Percentiles rank a stretch among this genome's conserved stretches.
phyloP scores from a whole-genome alignment of 2,113 vertebrate genomes.

The Erpornis zantholeuca region DNA sequence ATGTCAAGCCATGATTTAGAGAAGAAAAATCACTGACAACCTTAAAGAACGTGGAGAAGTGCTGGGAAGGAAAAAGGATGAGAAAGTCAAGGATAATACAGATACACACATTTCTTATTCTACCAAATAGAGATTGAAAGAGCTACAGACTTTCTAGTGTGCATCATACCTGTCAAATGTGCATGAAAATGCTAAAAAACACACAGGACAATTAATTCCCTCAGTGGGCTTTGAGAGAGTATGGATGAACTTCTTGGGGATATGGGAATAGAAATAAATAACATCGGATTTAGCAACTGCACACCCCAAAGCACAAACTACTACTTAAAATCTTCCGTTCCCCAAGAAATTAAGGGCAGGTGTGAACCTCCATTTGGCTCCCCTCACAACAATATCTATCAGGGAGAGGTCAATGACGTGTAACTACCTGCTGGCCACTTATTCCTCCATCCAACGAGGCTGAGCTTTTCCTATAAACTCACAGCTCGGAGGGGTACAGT shows the following conservation, averaged over 20 bases:
- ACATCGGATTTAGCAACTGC: not conserved
- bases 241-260: not conserved
- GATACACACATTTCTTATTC: not conserved
- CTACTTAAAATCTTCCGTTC: not conserved
- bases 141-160: not conserved
- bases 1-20: not conserved
- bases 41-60: not conserved
- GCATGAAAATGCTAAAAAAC: not conserved
- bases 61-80: not conserved
- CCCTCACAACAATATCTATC: not conserved
- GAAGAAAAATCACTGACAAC: not conserved
- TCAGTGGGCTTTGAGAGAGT: not conserved
- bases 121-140: not conserved
- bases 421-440: constrained; percentile 51
- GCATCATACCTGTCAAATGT: not conserved
- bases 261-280: not conserved
- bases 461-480: constrained; percentile 23
- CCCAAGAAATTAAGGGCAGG: constrained; percentile 19
- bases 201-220: not conserved
- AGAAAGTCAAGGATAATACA: not conserved
- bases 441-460: not conserved
- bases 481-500: constrained; percentile 57
- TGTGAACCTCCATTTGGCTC: constrained; percentile 3
- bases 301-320: not conserved
- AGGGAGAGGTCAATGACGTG: constrained; percentile 52